Base-by-base conservation (phyloP, 2,888 invertebrate species). In the Drosophila pegasa region DNA sequence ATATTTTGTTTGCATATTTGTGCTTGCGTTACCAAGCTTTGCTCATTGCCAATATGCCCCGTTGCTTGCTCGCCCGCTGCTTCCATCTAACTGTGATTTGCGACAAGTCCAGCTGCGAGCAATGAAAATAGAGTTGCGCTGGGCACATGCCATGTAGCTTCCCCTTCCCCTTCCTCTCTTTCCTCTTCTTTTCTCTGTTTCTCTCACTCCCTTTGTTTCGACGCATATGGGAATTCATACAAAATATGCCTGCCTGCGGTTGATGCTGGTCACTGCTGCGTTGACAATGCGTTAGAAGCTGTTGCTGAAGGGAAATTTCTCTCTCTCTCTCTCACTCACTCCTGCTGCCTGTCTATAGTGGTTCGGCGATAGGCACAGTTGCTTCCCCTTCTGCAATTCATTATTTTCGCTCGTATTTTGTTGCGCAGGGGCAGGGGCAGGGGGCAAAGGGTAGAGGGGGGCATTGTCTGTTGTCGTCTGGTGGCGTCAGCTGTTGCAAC, bases 401-500 rank as follows among this genome's bases (percentile, higher is more conserved):
- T 78, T 76, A 73, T 67, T 63, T 48, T 52, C 20, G 54, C 40
- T 51, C 63, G 61, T 38, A 31, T 48, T 48, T 33, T 48, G 48
- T 33, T 14, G 31, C n/a, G 5, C 8, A 48, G 9, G n/a, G 33
- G 1, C 4, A 3, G 7, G n/a, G 2, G 14, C 6, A 9, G 1
- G n/a, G 18, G 4, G 14, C n/a, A 5, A 0, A 6, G 35, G n/a
- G 1, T n/a, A 4, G 8, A 2, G n/a, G 50, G 5, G 54, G 61
- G 45, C 33, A 48, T 63, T 63, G 68, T 57, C 31, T 31, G 51
- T 56, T 59, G 66, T 57, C 51, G 66, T 57, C 51, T 38, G 50
- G 1, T 16, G 27, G 64, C 81, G 87, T 80, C 83, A 84, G 81
- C 83, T 84, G 85, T 41, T 81, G 75, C 75, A 78, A 84, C 83